A percentile compares a stretch with the other conserved stretches of the same genome.
Conservation (phyloP, 2,888 invertebrate species). For the Agriopis leucophaearia region DNA sequence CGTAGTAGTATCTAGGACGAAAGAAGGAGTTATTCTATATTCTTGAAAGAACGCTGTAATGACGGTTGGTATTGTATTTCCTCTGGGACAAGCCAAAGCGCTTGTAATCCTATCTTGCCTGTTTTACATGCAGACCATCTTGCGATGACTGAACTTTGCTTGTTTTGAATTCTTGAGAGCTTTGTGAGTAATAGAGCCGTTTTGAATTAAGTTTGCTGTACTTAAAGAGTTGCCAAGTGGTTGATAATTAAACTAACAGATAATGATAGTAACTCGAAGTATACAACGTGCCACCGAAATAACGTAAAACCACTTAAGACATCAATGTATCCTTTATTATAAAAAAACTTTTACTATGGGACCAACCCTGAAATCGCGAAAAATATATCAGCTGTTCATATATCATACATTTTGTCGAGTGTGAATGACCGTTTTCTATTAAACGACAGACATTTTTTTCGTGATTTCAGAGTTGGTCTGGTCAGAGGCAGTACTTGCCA, state of each 20-base stretch:
- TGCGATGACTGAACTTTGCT: constrained; percentile 18
- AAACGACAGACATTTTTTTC: too few relatives aligned
- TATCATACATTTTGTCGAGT: too few relatives aligned
- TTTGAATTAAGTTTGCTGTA: constrained; percentile 7
- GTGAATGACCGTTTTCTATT: too few relatives aligned
- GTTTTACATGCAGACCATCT: constrained; percentile 30
- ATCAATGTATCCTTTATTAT: too few relatives aligned
- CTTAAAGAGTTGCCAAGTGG: constrained; percentile 5
- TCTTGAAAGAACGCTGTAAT: constrained; percentile 34
- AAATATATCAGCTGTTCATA: too few relatives aligned
- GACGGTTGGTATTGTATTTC: constrained; percentile 32
- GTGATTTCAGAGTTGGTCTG: too few relatives aligned
- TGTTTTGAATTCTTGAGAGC: constrained; percentile 25
- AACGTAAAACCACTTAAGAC: too few relatives aligned
- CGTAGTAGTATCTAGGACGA: constrained; percentile 8
- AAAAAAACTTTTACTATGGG: too few relatives aligned
- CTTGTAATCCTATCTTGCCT: constrained; percentile 27
- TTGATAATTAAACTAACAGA: constrained; percentile 13
- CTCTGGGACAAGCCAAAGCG: constrained; percentile 31
- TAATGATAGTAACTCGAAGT: too few relatives aligned
- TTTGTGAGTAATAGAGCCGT: constrained; percentile 17
- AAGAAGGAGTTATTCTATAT: constrained; percentile 31
- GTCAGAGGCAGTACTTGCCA: too few relatives aligned
- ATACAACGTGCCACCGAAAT: too few relatives aligned
- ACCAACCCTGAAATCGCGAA: too few relatives aligned